Evolutionary conservation across 2,888 invertebrate species (phyloP).

Genomic region (Drosophila neoperkinsi): DNA sequence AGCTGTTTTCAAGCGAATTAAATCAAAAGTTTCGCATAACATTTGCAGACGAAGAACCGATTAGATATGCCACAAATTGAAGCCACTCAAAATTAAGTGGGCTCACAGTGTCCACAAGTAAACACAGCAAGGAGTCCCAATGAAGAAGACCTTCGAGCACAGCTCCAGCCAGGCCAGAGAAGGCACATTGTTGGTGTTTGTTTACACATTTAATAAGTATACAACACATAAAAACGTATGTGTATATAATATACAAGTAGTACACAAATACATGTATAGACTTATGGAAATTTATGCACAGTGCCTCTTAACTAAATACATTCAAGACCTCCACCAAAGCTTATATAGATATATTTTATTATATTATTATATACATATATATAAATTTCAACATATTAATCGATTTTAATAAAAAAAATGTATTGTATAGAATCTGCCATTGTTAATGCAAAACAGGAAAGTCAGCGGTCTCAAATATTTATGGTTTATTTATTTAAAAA

Average conservation of each 20-base stretch:
- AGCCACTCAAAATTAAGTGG: conserved; percentile 15
- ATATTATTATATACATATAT: too few relatives aligned
- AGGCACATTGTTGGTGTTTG: conserved; percentile 62
- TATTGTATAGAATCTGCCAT: too few relatives aligned
- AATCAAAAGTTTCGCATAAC: conserved; percentile 57
- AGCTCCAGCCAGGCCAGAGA: conserved; percentile 16
- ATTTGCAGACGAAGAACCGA: conserved; percentile 33
- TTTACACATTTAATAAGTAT: conserved; percentile 47
- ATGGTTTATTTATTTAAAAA: background rate
- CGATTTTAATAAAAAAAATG: background rate
- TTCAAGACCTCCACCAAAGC: background rate
- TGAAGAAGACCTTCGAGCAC: conserved; percentile 17
- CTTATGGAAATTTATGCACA: background rate
- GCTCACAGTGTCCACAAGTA: conserved; percentile 16
- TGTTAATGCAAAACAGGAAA: too few relatives aligned
- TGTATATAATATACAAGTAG: background rate
- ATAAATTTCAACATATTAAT: background rate
- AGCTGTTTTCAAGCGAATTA: conserved; percentile 53
- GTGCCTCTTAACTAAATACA: background rate
- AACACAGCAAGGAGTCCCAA: conserved; percentile 3
- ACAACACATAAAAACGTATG: background rate
- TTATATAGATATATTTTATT: background rate
- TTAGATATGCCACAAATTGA: conserved; percentile 16
- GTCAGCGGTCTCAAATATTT: background rate
- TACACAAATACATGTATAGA: background rate